Evolutionary conservation across 2,888 invertebrate species (phyloP).

Genomic region (Nezara viridula): DNA sequence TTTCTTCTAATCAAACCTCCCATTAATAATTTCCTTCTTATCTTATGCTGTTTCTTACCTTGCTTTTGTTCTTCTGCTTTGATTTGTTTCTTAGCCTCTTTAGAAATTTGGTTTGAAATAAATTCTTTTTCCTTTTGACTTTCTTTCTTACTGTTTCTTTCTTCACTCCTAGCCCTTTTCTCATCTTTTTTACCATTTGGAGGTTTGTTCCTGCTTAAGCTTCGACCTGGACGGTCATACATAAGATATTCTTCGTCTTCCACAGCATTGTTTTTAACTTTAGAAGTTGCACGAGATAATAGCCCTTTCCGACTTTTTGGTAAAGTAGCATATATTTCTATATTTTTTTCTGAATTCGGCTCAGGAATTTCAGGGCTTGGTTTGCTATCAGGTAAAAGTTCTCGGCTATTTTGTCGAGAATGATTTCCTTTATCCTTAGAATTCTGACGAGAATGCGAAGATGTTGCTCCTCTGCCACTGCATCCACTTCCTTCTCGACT

Average conservation of each 20-base stretch:
- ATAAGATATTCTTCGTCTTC: slow-evolving; percentile 80
- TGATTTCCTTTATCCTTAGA: slow-evolving; percentile 78
- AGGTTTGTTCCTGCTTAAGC: slow-evolving; percentile 76
- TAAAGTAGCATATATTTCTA: slow-evolving; percentile 91
- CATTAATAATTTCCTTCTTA: slow-evolving; percentile 88
- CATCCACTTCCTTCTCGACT: slow-evolving; percentile 83
- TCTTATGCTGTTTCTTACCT: slow-evolving; percentile 91
- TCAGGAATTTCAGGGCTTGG: slow-evolving; percentile 60
- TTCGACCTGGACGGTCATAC: slow-evolving; percentile 77
- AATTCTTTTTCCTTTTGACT: slow-evolving; percentile 72
- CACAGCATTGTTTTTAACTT: slow-evolving; percentile 76
- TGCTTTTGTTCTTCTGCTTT: slow-evolving; percentile 77
- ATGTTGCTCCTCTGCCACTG: slow-evolving; percentile 73
- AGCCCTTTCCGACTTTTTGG: slow-evolving; percentile 84
- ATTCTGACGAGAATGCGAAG: slow-evolving; percentile 81
- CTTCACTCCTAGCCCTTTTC: slow-evolving; percentile 87
- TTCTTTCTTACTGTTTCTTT: slow-evolving; percentile 80
- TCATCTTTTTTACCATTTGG: slow-evolving; percentile 79
- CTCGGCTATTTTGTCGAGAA: slow-evolving; percentile 76
- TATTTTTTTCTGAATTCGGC: slow-evolving; percentile 73
- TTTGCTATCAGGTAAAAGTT: slow-evolving; percentile 69
- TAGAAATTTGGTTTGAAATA: slow-evolving; percentile 67
- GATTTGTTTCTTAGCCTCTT: slow-evolving; percentile 77
- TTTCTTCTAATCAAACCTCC: slow-evolving; percentile 89
- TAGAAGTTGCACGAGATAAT: slow-evolving; percentile 65